phyloP scores from a whole-genome alignment of 2,113 vertebrate species.

The Lipotes vexillifer region DNA sequence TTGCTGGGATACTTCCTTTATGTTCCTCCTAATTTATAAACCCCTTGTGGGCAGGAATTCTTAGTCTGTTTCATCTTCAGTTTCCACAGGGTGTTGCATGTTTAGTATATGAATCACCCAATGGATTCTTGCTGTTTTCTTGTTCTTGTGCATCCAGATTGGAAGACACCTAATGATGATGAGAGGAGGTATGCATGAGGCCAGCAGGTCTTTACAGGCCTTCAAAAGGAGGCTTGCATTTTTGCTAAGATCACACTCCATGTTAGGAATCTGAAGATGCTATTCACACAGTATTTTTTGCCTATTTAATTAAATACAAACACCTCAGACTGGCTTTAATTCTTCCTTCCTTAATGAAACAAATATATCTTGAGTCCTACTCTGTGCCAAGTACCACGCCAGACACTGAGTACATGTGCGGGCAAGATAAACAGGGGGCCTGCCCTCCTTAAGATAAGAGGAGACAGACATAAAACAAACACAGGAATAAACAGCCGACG shows the following conservation, averaged over 20 bases:
- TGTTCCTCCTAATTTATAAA: slow-evolving; percentile 20
- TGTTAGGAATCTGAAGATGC: not conserved
- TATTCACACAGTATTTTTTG: not conserved
- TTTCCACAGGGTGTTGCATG: not conserved
- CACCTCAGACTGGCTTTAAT: not conserved
- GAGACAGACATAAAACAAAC: not conserved
- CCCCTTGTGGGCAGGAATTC: not conserved
- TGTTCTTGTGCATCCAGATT: not conserved
- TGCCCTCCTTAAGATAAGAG: not conserved
- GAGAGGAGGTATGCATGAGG: not conserved
- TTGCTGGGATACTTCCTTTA: slow-evolving; percentile 16
- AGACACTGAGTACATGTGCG: not conserved
- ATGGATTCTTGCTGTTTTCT: not conserved
- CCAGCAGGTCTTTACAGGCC: not conserved
- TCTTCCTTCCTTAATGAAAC: not conserved
- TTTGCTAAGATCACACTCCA: not conserved
- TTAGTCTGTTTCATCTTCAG: slow-evolving; percentile 49
- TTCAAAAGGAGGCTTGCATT: not conserved
- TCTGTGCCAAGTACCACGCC: not conserved
- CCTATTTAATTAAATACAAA: not conserved
- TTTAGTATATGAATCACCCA: slow-evolving; percentile 10
- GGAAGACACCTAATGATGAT: not conserved
- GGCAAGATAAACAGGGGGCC: not conserved
- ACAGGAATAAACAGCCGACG: not conserved
- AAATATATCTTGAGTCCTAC: not conserved